Percentiles rank a stretch among this genome's conserved stretches.
Conservation (phyloP, 2,888 invertebrate species). For the Chrysina gloriosa region DNA sequence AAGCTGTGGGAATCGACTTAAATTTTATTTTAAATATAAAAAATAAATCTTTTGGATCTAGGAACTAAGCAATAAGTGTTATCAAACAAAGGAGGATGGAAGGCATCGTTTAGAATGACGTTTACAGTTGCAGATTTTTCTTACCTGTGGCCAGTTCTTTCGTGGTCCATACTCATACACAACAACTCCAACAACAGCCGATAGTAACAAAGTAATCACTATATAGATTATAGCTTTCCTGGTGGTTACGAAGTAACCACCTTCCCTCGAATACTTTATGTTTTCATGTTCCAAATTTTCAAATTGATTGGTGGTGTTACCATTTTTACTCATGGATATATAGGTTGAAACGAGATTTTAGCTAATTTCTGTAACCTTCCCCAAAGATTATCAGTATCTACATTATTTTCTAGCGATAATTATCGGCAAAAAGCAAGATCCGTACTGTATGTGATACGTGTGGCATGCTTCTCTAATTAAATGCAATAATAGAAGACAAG, state of each 20-base stretch:
- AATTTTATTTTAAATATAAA: no score
- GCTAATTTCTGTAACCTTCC: no score
- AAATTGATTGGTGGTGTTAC: conserved; percentile 69
- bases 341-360: neutral
- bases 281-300: conserved; percentile 71
- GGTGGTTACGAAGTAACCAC: conserved; percentile 72
- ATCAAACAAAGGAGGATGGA: no score
- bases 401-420: no score
- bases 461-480: no score
- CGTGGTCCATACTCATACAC: conserved; percentile 61
- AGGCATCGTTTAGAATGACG: neutral
- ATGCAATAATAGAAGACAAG: no score
- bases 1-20: no score
- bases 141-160: conserved; percentile 53
- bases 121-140: conserved; percentile 19
- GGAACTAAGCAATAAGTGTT: neutral
- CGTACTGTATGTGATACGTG: no score
- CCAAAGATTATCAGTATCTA: no score
- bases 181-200: conserved; percentile 56
- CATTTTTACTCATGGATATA: neutral
- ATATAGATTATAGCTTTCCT: conserved; percentile 69
- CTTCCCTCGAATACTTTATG: conserved; percentile 70
- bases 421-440: no score
- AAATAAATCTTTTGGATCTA: neutral
- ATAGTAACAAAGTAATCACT: conserved; percentile 56